phyloP scores from a whole-genome alignment of 1,140 invertebrate species.

The Neocloeon triangulifer region DNA sequence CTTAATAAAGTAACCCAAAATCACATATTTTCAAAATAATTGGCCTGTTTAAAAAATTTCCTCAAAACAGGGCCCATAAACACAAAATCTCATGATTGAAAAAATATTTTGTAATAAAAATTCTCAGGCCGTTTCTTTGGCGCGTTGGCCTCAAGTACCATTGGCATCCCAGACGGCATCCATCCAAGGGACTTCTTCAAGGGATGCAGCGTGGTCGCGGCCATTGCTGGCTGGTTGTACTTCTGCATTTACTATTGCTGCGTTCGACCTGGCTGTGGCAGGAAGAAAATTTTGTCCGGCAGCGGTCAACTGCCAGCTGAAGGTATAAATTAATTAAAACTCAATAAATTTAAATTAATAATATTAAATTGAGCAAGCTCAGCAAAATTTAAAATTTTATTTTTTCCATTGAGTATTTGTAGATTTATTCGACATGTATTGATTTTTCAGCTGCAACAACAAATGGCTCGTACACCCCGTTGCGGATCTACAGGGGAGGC shows the following conservation, averaged over 20 bases:
- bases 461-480: slow-evolving; percentile 50
- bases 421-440: slow-evolving; percentile 8
- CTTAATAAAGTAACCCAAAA: no score
- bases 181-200: slow-evolving; percentile 23
- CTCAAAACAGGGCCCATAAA: no score
- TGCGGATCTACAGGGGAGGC: slow-evolving; percentile 56
- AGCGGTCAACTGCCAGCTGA: slow-evolving; percentile 3
- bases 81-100: no score
- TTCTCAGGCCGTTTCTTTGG: slow-evolving; percentile 35
- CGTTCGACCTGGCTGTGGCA: slow-evolving; percentile 36
- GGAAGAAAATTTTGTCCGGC: slow-evolving; percentile 7
- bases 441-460: slow-evolving; percentile 31
- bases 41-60: no score
- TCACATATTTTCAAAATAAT: no score
- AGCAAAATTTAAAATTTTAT: no score
- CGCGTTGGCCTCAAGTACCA: slow-evolving; percentile 30
- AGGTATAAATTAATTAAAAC: not conserved
- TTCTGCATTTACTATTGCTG: slow-evolving; percentile 44
- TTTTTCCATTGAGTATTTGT: no score
- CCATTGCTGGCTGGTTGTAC: slow-evolving; percentile 34
- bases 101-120: slow-evolving; percentile 1
- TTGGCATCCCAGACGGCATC: slow-evolving; percentile 16
- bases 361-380: no score
- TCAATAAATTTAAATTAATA: no score
- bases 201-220: slow-evolving; percentile 33